phyloP scores from a whole-genome alignment of 2,797 vertebrate species.

The Takifugu rubripes region DNA sequence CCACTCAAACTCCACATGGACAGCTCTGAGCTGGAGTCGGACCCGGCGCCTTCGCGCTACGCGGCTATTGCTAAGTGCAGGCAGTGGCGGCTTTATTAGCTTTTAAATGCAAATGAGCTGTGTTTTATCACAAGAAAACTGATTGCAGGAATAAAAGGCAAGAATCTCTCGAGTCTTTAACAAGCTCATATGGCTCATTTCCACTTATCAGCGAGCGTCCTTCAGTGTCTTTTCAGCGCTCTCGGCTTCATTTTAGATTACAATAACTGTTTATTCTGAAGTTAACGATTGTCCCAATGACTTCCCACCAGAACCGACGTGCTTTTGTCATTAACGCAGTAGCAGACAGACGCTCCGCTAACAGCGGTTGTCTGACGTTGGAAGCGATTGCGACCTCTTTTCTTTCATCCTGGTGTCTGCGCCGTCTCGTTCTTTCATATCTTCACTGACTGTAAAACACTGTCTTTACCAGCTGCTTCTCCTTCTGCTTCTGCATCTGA shows the following conservation, averaged over 20 bases:
- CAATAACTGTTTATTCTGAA: neutral
- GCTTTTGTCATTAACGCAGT: conserved; percentile 10
- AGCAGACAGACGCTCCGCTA: conserved; percentile 8
- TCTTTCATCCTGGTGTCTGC: no score
- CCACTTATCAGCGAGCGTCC: conserved; percentile 20
- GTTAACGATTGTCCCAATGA: conserved; percentile 9
- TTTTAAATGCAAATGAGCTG: conserved; percentile 32
- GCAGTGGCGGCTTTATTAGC: conserved; percentile 1
- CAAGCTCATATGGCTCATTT: conserved; percentile 16
- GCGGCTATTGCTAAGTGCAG: no score
- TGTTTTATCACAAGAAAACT: conserved; percentile 32
- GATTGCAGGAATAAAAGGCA: conserved; percentile 25
- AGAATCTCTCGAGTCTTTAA: conserved; percentile 13
- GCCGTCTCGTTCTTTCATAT: no score
- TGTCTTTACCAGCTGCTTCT: no score
- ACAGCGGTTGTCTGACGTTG: neutral
- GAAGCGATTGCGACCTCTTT: no score
- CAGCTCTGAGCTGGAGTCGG: no score
- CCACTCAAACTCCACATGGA: no score
- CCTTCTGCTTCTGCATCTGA: no score
- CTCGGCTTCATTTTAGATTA: conserved; percentile 11
- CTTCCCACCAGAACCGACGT: neutral
- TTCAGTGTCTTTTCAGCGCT: conserved; percentile 18
- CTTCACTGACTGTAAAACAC: no score
- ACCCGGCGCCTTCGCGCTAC: no score